A percentile compares a stretch with the other conserved stretches of the same genome.
Evolutionary conservation across 2,113 vertebrate species (phyloP).

Genomic region (Globicephala melas): DNA sequence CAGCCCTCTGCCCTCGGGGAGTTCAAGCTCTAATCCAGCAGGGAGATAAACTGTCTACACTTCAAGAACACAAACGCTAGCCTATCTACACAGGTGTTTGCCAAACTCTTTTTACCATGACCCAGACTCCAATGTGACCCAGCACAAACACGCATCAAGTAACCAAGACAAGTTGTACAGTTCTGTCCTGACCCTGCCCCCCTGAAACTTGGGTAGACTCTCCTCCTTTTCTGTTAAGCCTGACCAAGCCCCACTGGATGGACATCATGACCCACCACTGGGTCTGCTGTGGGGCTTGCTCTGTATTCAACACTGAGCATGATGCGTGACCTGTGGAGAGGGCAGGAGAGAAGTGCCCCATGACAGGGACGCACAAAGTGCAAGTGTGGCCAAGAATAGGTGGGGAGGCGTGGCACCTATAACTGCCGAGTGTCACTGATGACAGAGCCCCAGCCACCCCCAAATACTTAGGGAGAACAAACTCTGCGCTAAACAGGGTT

Average conservation of each 20-base stretch:
- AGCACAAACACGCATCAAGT: not conserved
- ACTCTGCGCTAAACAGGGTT: not conserved
- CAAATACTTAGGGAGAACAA: not conserved
- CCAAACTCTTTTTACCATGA: not conserved
- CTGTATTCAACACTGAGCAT: not conserved
- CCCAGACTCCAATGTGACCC: not conserved
- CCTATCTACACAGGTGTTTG: not conserved
- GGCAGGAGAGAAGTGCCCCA: not conserved
- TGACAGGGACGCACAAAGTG: fast-evolving
- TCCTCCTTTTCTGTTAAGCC: not conserved
- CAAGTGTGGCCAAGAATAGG: not conserved
- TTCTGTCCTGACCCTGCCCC: not conserved
- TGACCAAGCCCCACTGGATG: not conserved
- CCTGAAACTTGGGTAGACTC: not conserved
- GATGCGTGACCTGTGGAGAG: not conserved
- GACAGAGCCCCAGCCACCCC: not conserved
- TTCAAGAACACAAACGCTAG: not conserved
- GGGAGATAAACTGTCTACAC: not conserved
- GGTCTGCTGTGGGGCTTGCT: not conserved
- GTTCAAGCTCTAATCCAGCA: not conserved
- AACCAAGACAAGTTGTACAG: not conserved
- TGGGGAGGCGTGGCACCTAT: fast-evolving
- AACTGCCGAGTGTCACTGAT: not conserved
- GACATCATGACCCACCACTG: not conserved
- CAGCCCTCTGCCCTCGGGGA: not conserved